Conservation (phyloP, 2,797 vertebrate species). For the Numenius phaeopus region DNA sequence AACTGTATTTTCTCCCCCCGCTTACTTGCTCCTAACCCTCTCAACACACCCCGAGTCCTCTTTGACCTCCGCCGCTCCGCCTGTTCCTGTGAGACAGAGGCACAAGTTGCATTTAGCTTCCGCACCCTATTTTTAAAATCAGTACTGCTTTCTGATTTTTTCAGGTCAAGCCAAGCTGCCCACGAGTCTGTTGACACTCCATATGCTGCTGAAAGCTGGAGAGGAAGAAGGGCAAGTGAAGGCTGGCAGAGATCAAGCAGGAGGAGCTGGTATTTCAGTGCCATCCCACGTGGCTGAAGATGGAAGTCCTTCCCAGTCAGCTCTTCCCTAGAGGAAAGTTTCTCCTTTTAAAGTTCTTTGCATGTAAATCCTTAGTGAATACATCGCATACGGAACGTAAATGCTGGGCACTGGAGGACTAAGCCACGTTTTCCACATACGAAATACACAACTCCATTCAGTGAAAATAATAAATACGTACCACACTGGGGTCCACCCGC, state of each 20-base stretch:
- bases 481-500: neutral
- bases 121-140: slow-evolving; percentile 49
- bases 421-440: neutral
- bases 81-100: slow-evolving; percentile 26
- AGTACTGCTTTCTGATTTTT: slow-evolving; percentile 44
- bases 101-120: slow-evolving; percentile 3
- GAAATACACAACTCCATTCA: neutral
- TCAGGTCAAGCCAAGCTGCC: slow-evolving; percentile 52
- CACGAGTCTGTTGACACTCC: slow-evolving; percentile 31
- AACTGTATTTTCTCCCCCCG: neutral
- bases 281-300: neutral
- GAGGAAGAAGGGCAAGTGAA: slow-evolving; percentile 46
- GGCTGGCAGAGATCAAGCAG: slow-evolving; percentile 20
- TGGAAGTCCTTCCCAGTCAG: neutral
- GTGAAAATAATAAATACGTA: neutral
- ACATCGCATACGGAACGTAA: neutral
- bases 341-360: slow-evolving; percentile 3
- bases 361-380: neutral
- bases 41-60: neutral
- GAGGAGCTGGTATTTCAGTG: slow-evolving; percentile 2
- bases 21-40: neutral
- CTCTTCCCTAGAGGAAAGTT: neutral
- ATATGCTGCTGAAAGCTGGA: slow-evolving; percentile 43
- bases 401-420: neutral
- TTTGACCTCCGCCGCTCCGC: neutral